A percentile compares a stretch with the other conserved stretches of the same genome.
These are phyloP conservation scores for Aspiorhynchus laticeps DNA, from an alignment of 2,113 vertebrate genomes.

Conservation along the genomic window DNA sequence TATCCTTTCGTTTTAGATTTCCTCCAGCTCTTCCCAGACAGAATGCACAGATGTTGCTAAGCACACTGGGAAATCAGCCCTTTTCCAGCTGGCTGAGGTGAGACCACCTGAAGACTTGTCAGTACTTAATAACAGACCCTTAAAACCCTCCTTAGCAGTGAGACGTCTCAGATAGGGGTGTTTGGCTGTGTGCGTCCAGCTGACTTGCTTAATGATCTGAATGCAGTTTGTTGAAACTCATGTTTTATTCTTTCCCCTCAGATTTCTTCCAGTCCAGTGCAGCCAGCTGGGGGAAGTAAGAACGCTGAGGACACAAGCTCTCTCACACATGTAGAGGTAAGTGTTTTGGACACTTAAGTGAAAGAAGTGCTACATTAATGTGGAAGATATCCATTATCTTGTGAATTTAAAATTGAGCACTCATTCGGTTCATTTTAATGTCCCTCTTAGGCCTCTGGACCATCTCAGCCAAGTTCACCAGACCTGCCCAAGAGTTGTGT, in stretches of 20 bases:
- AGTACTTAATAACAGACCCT: constrained; percentile 10
- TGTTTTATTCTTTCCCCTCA: constrained; percentile 45
- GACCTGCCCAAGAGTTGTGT: constrained; percentile 82
- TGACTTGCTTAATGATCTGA: constrained; percentile 11
- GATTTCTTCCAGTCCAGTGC: constrained; percentile 70
- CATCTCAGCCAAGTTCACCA: constrained; percentile 75
- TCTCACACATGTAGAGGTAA: constrained; percentile 68
- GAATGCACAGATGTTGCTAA: constrained; percentile 73
- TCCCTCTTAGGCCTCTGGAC: constrained; percentile 76
- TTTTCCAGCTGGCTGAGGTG: constrained; percentile 86
- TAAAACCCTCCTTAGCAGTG: background rate
- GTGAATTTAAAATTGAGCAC: background rate
- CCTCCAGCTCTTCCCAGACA: constrained; percentile 77
- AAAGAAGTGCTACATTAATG: background rate
- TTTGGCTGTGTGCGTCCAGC: background rate
- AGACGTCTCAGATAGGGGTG: background rate
- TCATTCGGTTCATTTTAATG: background rate
- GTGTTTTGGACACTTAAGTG: background rate
- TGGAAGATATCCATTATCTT: background rate
- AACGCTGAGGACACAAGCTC: constrained; percentile 62
- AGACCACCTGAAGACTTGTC: constrained; percentile 49
- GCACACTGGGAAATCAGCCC: constrained; percentile 80
- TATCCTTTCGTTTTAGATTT: constrained; percentile 67
- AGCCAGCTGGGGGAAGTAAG: constrained; percentile 63
- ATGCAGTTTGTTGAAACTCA: background rate